Evolutionary conservation across 2,113 vertebrate genomes (phyloP).

Genomic region (Pedetes capensis): DNA sequence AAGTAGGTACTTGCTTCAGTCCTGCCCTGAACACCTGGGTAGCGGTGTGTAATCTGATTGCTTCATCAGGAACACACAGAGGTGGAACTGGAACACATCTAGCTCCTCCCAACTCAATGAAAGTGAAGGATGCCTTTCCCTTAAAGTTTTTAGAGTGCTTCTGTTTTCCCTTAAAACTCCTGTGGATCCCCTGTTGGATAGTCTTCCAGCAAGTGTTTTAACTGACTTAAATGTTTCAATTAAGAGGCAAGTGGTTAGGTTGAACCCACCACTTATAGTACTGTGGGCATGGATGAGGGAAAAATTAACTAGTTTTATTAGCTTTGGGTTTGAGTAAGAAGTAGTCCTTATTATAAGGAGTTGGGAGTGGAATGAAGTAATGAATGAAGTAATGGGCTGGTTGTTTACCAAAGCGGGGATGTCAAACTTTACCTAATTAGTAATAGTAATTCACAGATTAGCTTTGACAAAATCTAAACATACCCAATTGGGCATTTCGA

Average conservation of each 20-base stretch:
- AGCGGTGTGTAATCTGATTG: background rate
- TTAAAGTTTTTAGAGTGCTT: background rate
- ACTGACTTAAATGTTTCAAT: background rate
- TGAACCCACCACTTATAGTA: background rate
- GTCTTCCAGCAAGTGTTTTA: background rate
- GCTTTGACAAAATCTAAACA: background rate
- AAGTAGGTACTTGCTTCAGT: background rate
- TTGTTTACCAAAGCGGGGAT: background rate
- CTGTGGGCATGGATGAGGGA: background rate
- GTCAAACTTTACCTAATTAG: background rate
- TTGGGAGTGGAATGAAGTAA: background rate
- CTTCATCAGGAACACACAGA: background rate
- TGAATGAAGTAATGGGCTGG: background rate
- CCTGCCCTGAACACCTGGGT: background rate
- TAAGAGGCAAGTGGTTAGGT: background rate
- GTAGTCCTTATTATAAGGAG: background rate
- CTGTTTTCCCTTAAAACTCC: background rate
- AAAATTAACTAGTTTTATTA: background rate
- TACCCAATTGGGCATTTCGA: background rate
- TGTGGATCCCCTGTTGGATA: background rate
- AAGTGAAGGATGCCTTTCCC: background rate
- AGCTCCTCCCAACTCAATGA: background rate
- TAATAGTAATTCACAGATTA: background rate
- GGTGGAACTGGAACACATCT: background rate
- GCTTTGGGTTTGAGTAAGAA: conserved; percentile 28